Base-by-base conservation (phyloP, 2,113 vertebrate genomes). In the Sander vitreus region DNA sequence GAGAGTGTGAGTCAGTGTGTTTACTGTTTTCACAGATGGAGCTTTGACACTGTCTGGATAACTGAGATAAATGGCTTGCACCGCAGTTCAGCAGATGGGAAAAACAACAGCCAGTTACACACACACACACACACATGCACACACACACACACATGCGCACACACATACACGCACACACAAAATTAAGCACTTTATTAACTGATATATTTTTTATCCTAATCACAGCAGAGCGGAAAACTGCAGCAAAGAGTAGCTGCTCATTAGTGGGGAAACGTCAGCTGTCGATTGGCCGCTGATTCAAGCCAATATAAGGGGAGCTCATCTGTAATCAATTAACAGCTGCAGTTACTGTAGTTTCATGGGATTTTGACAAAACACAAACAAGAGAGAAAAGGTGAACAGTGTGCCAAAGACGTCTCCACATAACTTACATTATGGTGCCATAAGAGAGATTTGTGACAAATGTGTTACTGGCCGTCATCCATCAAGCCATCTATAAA, bases 11-110 rank as follows among this genome's bases (percentile, higher is more conserved):
- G 77, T 93, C 90, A 88, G 80, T 86, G 86, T 93, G 89, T 95
- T 93, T 94, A 93, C 91, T 88, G 91, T 93, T 93, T 91, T 88
- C 91, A 93, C 92, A 93, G 93, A 93, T 93, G 92, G 92, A 89
- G 88, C 78, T 85, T 70, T 92, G 93, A 94, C 92, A 94, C 86
- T 90, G 91, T 93, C 90, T 89, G 93, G 84, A 85, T 93, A 94
- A 93, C 91, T 93, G 93, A 94, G 92, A 95, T 93, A 89, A 92
- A 94, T 93, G 90, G 88, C 86, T 88, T 25, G 77, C 73, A 76
- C 81, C 87, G 36, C 55, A 48, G 84, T 83, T 84, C 73, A 71
- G 85, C 88, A 92, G 88, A 92, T 90, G 92, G 85, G 87, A 70
- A 91, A 93, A 91, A 82, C 80, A 91, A 78, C 85, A 79, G 45